These are phyloP conservation scores for Cylas formicarius DNA, from an alignment of 1,140 invertebrate species.

Conservation along the genomic window DNA sequence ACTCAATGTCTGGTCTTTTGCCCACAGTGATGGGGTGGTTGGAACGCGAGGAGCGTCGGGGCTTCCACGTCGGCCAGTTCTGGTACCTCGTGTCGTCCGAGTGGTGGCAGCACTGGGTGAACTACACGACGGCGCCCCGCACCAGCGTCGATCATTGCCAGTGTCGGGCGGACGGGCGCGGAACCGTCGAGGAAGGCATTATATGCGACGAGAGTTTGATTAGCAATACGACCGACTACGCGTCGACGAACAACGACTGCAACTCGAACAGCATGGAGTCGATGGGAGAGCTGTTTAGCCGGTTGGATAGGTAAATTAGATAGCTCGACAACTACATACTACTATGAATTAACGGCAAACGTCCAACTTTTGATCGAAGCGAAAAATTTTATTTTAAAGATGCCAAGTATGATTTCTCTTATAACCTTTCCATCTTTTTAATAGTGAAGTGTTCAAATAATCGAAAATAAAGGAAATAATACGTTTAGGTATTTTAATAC, in stretches of 20 bases:
- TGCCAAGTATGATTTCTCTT: too few species aligned
- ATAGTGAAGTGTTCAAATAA: too few species aligned
- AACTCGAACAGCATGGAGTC: slow-evolving; percentile 47
- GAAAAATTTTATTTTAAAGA: too few species aligned
- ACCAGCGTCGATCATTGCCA: slow-evolving; percentile 37
- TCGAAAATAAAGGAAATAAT: too few species aligned
- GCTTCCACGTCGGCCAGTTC: slow-evolving; percentile 69
- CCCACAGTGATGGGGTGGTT: slow-evolving; percentile 66
- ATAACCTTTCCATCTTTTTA: too few species aligned
- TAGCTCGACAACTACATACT: not conserved
- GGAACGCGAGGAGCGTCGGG: slow-evolving; percentile 62
- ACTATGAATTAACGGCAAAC: not conserved
- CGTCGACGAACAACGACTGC: slow-evolving; percentile 35
- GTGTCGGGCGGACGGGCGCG: slow-evolving; percentile 31
- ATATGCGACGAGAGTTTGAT: slow-evolving; percentile 59
- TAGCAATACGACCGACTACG: slow-evolving; percentile 50
- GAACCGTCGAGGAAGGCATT: slow-evolving; percentile 49
- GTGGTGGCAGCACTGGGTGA: slow-evolving; percentile 77
- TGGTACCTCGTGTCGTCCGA: slow-evolving; percentile 78
- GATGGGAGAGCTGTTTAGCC: slow-evolving; percentile 49
- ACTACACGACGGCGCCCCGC: slow-evolving; percentile 53
- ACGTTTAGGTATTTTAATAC: too few species aligned
- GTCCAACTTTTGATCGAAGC: not conserved
- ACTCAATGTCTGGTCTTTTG: slow-evolving; percentile 8
- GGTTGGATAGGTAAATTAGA: slow-evolving; percentile 45